Evolutionary conservation across 1,140 invertebrate species (phyloP), one percentile per base, ranked within the genome.

Genomic region (Pachyrhynchus sulphureomaculatus): DNA sequence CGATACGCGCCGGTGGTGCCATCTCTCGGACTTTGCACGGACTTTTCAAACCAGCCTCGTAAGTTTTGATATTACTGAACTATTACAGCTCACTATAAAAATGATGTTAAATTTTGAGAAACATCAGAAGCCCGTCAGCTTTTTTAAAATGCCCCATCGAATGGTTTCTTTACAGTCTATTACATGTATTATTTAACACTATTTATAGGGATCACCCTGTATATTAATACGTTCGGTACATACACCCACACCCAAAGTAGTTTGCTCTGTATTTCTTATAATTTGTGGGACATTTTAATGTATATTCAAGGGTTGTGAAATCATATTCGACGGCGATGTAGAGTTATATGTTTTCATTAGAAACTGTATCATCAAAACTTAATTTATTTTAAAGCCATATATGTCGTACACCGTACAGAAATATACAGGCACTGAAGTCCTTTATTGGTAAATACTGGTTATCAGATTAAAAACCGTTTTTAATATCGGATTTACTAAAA

Each of bases 241-340:
- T 49, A 61, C 58, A 53, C 58, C 58, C 58, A 61, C 58, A 51
- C 58, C 37, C 21, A 45, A 61, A 61, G 58, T 61, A 45, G 58
- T 61, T 45, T 51, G 48, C 48, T 52, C 37, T 45, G 58, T 61
- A 53, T 61, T 52, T 61, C 58, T 61, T 45, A 29, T 61, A 61
- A 61, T 61, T 61, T 61, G 48, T 61, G 58, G 58, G 58, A 61
- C 58, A 61, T 53, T 61, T 61, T 61, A 61, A 61, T 53, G 58
- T 61, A 53, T 61, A 49, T 61, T 51, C 49, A 18, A 42, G 26
- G 32, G 58, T 61, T 61, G 58, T 61, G 58, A 61, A 61, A 61
- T n/a, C n/a, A n/a, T 61, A 61, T 61, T 61, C 48, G 53, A 52
- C 36, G 58, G 58, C 58, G 47, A 61, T 61, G 53, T 32, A 8